Conservation (phyloP, 2,113 vertebrate genomes). For the Dolichallabes microphthalmus region DNA sequence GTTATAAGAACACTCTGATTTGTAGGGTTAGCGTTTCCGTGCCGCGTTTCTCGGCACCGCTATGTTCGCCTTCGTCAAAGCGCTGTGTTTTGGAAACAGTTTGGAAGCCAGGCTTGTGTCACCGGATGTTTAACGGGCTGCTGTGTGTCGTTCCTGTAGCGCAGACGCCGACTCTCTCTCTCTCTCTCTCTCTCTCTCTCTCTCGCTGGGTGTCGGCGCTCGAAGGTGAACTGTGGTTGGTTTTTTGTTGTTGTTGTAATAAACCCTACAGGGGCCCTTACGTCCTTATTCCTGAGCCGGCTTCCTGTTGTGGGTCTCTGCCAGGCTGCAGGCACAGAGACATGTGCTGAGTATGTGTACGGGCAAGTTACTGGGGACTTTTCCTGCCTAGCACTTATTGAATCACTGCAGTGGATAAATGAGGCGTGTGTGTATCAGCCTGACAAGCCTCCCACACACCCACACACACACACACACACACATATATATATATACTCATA, state of each 20-base stretch:
- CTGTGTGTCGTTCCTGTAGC: background rate
- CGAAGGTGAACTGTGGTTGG: background rate
- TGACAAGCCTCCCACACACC: background rate
- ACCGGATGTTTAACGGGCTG: constrained; percentile 39
- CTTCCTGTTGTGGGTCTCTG: constrained; percentile 17
- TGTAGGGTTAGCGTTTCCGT: background rate
- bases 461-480: constrained; percentile 1
- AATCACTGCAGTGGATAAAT: constrained; percentile 39
- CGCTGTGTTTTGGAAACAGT: background rate
- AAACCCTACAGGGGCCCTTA: background rate
- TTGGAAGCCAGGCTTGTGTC: background rate
- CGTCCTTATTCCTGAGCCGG: background rate
- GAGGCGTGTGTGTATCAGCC: background rate
- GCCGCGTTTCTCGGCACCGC: background rate
- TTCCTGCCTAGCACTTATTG: constrained; percentile 32
- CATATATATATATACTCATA: background rate
- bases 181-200: too few species aligned
- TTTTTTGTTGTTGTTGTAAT: background rate
- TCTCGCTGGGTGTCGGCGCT: too few species aligned
- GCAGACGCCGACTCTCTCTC: too few species aligned
- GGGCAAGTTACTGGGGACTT: constrained; percentile 32
- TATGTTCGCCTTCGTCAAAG: background rate
- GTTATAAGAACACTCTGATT: background rate
- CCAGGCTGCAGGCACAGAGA: constrained; percentile 17
- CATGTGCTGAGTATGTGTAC: constrained; percentile 5